Percentiles rank a stretch among this genome's conserved stretches.
Evolutionary conservation across 2,113 vertebrate genomes (phyloP).

Genomic region (Trachemys scripta): DNA sequence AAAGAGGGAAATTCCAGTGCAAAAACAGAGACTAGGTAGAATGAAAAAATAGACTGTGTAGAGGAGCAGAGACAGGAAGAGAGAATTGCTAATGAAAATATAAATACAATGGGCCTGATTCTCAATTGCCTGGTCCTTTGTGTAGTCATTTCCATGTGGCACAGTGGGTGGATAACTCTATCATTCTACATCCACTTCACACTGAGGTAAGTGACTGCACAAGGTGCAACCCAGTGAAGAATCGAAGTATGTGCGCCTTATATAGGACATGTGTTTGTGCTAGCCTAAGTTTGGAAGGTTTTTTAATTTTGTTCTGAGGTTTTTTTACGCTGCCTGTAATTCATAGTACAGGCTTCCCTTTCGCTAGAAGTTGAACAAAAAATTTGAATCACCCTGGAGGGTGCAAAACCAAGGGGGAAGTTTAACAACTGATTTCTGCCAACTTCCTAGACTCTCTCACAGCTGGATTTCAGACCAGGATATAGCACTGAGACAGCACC

Average conservation of each 20-base stretch:
- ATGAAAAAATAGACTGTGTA: neutral
- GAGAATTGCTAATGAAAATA: neutral
- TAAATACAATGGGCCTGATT: neutral
- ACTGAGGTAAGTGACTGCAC: neutral
- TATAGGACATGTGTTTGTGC: neutral
- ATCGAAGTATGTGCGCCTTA: neutral
- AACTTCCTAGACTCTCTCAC: neutral
- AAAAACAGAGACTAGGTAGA: neutral
- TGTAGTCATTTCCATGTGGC: neutral
- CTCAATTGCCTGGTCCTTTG: fast-evolving
- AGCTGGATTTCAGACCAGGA: conserved; percentile 3
- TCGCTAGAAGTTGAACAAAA: neutral
- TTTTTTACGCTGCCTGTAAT: neutral
- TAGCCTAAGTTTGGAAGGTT: neutral
- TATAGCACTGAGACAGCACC: neutral
- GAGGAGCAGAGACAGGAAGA: neutral
- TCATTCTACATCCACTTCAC: neutral
- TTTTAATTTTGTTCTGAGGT: neutral
- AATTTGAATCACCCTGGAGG: neutral
- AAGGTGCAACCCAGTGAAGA: neutral
- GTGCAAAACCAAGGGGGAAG: neutral
- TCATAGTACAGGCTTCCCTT: neutral
- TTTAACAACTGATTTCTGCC: neutral
- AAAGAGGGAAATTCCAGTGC: neutral
- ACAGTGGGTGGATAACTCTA: neutral